Evolutionary conservation across 2,113 vertebrate genomes (phyloP).

Genomic region (Pituophis catenifer): DNA sequence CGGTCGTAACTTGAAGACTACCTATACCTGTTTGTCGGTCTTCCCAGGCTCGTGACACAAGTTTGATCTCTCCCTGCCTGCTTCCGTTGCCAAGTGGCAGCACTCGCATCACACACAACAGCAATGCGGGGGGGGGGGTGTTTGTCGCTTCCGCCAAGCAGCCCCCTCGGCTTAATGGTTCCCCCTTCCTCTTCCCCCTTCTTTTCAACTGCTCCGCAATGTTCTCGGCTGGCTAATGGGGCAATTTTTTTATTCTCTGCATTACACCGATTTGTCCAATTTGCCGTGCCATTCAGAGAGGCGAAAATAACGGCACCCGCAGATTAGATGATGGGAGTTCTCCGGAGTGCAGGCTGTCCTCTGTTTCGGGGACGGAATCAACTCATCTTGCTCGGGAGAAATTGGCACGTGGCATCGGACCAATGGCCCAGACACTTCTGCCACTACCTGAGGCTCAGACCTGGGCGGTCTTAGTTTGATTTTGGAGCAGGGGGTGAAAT

Average conservation of each 20-base stretch:
- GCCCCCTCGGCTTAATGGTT: not conserved
- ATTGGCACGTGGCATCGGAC: not conserved
- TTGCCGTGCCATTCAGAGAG: slow-evolving; percentile 29
- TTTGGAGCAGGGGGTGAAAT: too few relatives aligned
- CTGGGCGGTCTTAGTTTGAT: too few relatives aligned
- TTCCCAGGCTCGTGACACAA: not conserved
- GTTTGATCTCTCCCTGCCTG: not conserved
- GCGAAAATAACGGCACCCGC: not conserved
- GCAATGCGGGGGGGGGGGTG: not conserved
- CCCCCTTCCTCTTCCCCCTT: too few relatives aligned
- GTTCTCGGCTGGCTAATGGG: slow-evolving; percentile 60
- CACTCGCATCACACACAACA: not conserved
- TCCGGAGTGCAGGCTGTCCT: not conserved
- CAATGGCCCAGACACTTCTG: not conserved
- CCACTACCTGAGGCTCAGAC: not conserved
- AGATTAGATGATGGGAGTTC: not conserved
- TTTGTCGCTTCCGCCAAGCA: not conserved
- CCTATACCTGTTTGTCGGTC: not conserved
- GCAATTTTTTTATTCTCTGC: slow-evolving; percentile 62
- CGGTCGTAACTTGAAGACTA: not conserved
- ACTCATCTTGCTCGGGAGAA: not conserved
- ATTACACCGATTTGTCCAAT: slow-evolving; percentile 68
- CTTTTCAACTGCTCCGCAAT: not conserved
- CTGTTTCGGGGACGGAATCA: not conserved
- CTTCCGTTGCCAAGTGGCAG: too few relatives aligned